Evolutionary conservation across 2,888 invertebrate genomes (phyloP).

Genomic region (Morinoia aosen): DNA sequence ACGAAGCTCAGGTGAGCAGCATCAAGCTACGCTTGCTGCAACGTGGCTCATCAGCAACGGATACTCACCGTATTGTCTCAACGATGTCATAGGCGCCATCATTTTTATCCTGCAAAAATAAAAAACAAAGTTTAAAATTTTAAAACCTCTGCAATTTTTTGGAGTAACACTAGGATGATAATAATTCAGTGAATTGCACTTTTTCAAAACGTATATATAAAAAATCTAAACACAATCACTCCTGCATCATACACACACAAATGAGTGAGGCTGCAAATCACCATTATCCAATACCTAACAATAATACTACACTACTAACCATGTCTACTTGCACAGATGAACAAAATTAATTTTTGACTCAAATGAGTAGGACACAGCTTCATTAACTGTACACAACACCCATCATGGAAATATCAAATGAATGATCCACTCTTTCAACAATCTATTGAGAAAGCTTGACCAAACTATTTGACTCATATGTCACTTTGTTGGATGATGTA

Average conservation of each 20-base stretch:
- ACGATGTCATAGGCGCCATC: slow-evolving; percentile 93
- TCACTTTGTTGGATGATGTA: too few relatives aligned
- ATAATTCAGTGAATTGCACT: background rate
- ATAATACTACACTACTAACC: background rate
- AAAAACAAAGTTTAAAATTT: slow-evolving; percentile 67
- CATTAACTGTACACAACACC: background rate
- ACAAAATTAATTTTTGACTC: background rate
- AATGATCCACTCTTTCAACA: background rate
- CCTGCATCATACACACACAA: background rate
- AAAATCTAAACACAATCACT: background rate
- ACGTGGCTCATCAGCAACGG: background rate
- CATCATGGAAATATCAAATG: background rate
- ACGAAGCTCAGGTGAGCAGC: too few relatives aligned
- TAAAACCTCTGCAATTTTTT: background rate
- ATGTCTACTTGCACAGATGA: background rate
- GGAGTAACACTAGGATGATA: background rate
- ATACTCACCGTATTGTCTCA: slow-evolving; percentile 85
- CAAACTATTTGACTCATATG: too few relatives aligned
- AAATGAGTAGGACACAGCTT: background rate
- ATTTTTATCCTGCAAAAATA: slow-evolving; percentile 84
- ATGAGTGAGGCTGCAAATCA: background rate
- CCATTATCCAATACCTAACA: background rate
- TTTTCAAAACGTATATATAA: background rate
- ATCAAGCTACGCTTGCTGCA: too few relatives aligned
- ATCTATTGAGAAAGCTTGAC: too few relatives aligned